Conservation (phyloP, 2,888 invertebrate genomes). For the Leuctra nigra region DNA sequence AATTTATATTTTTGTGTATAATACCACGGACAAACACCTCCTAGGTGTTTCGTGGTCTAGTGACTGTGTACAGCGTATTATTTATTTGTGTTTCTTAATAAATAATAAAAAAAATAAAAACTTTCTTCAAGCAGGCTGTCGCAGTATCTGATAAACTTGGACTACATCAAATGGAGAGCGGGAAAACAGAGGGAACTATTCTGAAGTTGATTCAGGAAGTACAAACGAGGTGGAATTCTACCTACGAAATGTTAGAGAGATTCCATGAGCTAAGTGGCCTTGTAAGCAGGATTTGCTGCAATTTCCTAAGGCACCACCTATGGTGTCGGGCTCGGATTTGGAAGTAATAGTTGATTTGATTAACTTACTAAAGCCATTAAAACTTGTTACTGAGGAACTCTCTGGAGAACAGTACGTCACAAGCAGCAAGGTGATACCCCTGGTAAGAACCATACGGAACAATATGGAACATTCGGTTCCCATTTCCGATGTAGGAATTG, state of each 20-base stretch:
- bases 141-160: too few relatives aligned
- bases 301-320: constrained; percentile 33
- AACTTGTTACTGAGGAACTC: constrained; percentile 33
- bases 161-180: too few relatives aligned
- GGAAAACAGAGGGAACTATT: constrained; percentile 19
- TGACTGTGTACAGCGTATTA: too few relatives aligned
- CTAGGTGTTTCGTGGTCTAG: too few relatives aligned
- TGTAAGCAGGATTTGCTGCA: constrained; percentile 30
- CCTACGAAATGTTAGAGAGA: constrained; percentile 31
- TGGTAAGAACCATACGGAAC: not conserved
- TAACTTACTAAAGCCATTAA: constrained; percentile 32
- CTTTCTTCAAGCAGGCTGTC: too few relatives aligned
- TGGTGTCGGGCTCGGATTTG: constrained; percentile 32
- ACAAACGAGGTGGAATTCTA: constrained; percentile 33
- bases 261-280: constrained; percentile 30
- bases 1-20: too few relatives aligned
- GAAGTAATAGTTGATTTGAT: constrained; percentile 31
- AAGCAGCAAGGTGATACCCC: constrained; percentile 32
- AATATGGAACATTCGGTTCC: too few relatives aligned
- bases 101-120: too few relatives aligned
- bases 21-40: too few relatives aligned
- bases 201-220: constrained; percentile 32
- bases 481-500: too few relatives aligned
- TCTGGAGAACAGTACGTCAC: constrained; percentile 33
- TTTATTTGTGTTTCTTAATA: too few relatives aligned